Base-by-base conservation (phyloP, 2,113 vertebrate species). In the Eublepharis macularius region DNA sequence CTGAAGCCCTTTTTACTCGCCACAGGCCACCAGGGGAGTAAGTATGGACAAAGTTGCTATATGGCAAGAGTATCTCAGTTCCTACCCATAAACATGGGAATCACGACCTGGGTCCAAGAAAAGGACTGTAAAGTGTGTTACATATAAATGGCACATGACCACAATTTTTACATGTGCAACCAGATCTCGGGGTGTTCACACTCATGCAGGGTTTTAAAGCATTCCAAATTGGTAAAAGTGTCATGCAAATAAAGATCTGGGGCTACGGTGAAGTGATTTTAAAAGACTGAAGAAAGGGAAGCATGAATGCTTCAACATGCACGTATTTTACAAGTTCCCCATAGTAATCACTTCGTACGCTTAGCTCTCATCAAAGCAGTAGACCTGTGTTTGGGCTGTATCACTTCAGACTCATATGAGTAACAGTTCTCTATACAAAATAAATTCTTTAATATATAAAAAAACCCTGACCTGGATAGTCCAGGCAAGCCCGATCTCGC, bases 241-340 rank as follows among this genome's bases (percentile, higher is more conserved):
- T 2, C 10, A 39, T 51, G 45, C 65, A 79, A 86, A 82, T 26
- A 32, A 14, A 69, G 75, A 47, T 41, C 81, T 43, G 54, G 82
- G 51, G 47, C 21, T n/a, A 74, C 80, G 45, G 76, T 73, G 32
- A 76, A n/a, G 43, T 74, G 68, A 81, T 9, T 65, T 69, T 82
- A 79, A 68, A 72, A 79, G 1, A 2, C 80, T 6, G 41, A 81
- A 57, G 10, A 57, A 32, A 82, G 1, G 14, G 6, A 60, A 54
- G 81, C 6, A 80, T 19, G 65, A 68, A 89, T 19, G 29, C 36
- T 57, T 65, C 45, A 66, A 78, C 69, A 47, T 81, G 75, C 29
- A 54, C 16, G 47, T 82, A 81, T 83, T 81, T 66, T 57, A 85
- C 7, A 81, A 32, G 2, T 70, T 88, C 72, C 43, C 70, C 80